phyloP scores from a whole-genome alignment of 2,888 invertebrate genomes.

The Spilosoma lubricipeda region DNA sequence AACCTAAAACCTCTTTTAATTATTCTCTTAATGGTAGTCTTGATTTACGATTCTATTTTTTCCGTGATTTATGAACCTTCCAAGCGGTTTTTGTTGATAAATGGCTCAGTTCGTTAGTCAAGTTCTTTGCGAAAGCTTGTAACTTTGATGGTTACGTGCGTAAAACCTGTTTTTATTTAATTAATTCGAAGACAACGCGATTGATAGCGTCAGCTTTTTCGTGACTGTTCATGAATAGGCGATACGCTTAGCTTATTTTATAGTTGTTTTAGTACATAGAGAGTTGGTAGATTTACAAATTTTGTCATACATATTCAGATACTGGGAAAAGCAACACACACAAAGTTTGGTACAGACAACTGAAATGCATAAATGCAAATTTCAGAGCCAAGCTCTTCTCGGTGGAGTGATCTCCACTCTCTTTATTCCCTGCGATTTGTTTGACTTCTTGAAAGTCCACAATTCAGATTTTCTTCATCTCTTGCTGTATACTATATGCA shows the following conservation, averaged over 20 bases:
- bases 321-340: no score
- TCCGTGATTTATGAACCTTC: conserved; percentile 43
- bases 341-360: no score
- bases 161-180: conserved; percentile 16
- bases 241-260: background rate
- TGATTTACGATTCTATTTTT: conserved; percentile 40
- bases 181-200: background rate
- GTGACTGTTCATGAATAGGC: background rate
- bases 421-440: no score
- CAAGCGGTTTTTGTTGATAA: conserved; percentile 48
- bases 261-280: background rate
- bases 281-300: no score
- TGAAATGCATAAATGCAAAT: no score
- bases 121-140: conserved; percentile 30
- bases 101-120: conserved; percentile 29
- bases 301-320: no score
- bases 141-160: conserved; percentile 24
- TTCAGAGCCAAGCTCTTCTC: no score
- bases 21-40: conserved; percentile 30
- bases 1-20: conserved; percentile 40
- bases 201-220: background rate
- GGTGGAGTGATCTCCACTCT: no score
- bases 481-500: no score
- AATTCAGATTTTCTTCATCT: no score
- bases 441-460: no score